Evolutionary conservation across 2,797 vertebrate species (phyloP), one percentile per base, ranked within the genome.

Genomic region (Ibycter americanus): DNA sequence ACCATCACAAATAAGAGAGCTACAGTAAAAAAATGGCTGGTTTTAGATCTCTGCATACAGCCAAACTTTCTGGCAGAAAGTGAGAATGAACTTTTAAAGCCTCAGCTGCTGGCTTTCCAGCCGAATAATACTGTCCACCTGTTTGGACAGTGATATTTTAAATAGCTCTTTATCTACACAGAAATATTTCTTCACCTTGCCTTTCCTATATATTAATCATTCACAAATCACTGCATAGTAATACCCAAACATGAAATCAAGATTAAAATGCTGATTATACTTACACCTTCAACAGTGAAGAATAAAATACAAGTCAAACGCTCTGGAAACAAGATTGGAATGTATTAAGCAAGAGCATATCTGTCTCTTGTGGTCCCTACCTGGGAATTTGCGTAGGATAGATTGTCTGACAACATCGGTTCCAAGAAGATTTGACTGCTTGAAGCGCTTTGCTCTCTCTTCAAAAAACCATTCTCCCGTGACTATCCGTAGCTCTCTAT

Each of bases 391-490:
- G 95, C 94, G 99, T 83, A 99, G 97, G 95, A 99, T 99, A 29
- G 99, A 99, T 70, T 99, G 98, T 92, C 99, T 99, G 96, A 99
- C 97, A 91, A 99, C 97, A 63, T 99, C 99, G 2, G 98, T 98
- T 97, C 99, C 98, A 65, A 98, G 94, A 76, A 97, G 80, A 42
- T 96, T 97, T 63, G 96, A 98, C 67, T 98, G 98, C 83, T 99
- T 99, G 94, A 99, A 99, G 91, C 99, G 99, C 78, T 99, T 99
- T 89, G 99, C 98, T 92, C 99, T 98, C 97, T 99, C 99, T 98
- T 99, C 99, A 90, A 99, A 98, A 98, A 99, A 99, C 99, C 99
- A 99, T 92, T 99, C 99, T 54, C 99, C 99, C 27, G 99, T 99
- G 89, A 99, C 98, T 97, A 99, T 98, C 93, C 98, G 99, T 95